Percentiles rank a stretch among this genome's conserved stretches.
phyloP scores from a whole-genome alignment of 1,140 invertebrate genomes.

The Euura saliciscinereae region DNA sequence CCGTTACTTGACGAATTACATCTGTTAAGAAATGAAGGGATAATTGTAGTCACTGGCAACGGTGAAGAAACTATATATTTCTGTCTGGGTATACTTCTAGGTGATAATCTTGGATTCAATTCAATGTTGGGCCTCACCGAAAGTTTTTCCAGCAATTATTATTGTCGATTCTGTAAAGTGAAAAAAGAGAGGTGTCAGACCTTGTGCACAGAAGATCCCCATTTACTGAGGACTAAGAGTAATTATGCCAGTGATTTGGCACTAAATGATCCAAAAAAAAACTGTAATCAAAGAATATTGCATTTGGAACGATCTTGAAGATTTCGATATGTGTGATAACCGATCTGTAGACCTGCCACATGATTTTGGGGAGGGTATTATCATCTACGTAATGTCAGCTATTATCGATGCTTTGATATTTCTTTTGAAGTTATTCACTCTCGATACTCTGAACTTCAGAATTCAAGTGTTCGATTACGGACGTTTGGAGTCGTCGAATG shows the following conservation, averaged over 20 bases:
- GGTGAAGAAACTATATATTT: conserved; percentile 14
- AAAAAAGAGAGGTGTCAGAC: not conserved
- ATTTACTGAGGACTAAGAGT: not conserved
- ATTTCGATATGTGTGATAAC: too few species aligned
- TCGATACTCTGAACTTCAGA: too few species aligned
- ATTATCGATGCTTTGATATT: too few species aligned
- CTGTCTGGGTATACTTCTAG: conserved; percentile 8
- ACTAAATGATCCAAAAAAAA: too few species aligned
- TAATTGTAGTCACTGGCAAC: not conserved
- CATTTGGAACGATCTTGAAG: too few species aligned
- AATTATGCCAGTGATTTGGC: not conserved
- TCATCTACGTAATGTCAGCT: too few species aligned
- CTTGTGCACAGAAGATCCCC: not conserved
- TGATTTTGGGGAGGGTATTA: too few species aligned
- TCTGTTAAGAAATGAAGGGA: conserved; percentile 9
- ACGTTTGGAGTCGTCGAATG: too few species aligned
- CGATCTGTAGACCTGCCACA: too few species aligned
- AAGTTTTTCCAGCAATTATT: conserved; percentile 6
- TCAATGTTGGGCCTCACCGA: conserved; percentile 12
- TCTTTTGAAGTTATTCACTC: too few species aligned
- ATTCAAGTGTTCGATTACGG: too few species aligned
- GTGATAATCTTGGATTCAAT: conserved; percentile 18
- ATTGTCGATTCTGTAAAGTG: conserved; percentile 10
- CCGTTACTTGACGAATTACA: conserved; percentile 19
- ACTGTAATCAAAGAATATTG: too few species aligned